Base-by-base conservation (phyloP, 2,888 invertebrate species). In the Lycia hirtaria region DNA sequence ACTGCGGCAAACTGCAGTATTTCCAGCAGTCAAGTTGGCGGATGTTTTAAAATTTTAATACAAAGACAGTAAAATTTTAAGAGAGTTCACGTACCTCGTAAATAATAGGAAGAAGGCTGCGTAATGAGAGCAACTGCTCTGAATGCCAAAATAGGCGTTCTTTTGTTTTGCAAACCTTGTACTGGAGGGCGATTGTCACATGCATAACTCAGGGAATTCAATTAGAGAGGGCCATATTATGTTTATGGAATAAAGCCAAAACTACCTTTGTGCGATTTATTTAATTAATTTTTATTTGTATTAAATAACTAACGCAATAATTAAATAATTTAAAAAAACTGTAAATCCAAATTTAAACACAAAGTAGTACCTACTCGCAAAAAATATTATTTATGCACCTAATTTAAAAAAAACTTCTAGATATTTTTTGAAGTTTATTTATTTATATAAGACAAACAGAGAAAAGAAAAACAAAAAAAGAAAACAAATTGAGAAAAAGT, bases 71-170 rank as follows among this genome's bases (percentile, higher is more conserved):
- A 56, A 59, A 56, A 37, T 51, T 61, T 63, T 65, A 63, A 68
- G 67, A 64, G 66, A 71, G 59, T 67, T 68, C 73, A 71, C 75
- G 75, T 71, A 73, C 35, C 66, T 64, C 75, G 66, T 76, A 76
- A 76, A 75, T 75, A 75, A 71, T 71, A 71, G 68, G 48, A 68
- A 65, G 69, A 66, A 72, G 73, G 69, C 64, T 33, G 50, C 57
- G 67, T 75, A 77, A 76, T 76, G 75, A 76, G 69, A 61, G 70
- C 66, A 72, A 77, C 73, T 75, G 76, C 59, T 62, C 65, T 68
- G 77, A 76, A 77, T 77, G 64, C 54, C 68, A 68, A 77, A 72
- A 71, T 65, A 71, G 63, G 58, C 58, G 14, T 64, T 66, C 66
- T 73, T 72, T 73, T 72, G 68, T 71, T 62, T 56, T 43, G 51